A percentile compares a stretch with the other conserved stretches of the same genome.
Conservation (phyloP, 2,797 vertebrate species). For the Phoebastria nigripes region DNA sequence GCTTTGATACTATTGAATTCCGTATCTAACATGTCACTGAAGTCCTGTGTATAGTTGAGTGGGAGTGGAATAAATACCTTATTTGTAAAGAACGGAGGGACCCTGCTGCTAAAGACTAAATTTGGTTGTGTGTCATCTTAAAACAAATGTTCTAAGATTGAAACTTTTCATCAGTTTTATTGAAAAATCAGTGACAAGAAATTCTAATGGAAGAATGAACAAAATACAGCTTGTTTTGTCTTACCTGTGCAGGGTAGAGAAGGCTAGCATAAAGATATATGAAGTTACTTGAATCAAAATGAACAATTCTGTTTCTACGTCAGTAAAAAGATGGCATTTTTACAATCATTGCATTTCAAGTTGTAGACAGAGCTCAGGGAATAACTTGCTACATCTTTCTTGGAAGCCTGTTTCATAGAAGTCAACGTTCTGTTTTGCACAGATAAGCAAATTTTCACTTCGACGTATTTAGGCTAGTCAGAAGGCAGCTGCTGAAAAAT, state of each 20-base stretch:
- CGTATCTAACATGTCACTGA: background rate
- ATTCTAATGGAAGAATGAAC: background rate
- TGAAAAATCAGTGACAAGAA: background rate
- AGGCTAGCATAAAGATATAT: background rate
- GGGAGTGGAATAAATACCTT: background rate
- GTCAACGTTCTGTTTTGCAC: background rate
- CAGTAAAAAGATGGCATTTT: background rate
- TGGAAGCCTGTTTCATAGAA: background rate
- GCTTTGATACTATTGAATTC: background rate
- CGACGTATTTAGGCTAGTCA: background rate
- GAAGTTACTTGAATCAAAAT: background rate
- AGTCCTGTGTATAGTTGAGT: background rate
- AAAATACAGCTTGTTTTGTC: background rate
- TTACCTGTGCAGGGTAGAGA: background rate
- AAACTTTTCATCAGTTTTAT: background rate
- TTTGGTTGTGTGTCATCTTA: background rate
- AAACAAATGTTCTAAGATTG: background rate
- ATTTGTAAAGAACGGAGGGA: background rate
- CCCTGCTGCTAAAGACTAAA: background rate
- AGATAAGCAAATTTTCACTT: background rate
- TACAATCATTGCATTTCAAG: background rate
- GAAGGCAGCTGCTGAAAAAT: background rate
- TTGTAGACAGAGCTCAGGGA: background rate
- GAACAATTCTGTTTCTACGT: background rate
- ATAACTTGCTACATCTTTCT: background rate